Conservation (phyloP, 2,888 invertebrate species). For the Molanna angustata region DNA sequence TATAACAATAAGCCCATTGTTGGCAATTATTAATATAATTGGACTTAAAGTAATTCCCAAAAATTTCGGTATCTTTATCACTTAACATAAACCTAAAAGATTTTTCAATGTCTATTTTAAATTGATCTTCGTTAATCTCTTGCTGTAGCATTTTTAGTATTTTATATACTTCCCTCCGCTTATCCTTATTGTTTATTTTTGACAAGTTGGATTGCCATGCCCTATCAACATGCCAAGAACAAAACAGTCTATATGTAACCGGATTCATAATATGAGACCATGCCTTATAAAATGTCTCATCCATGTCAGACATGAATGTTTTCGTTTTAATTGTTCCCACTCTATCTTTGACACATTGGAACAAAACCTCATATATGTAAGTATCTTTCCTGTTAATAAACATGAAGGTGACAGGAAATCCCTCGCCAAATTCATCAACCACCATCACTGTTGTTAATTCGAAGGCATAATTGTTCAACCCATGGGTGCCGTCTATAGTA, state of each 20-base stretch:
- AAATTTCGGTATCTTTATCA: neutral
- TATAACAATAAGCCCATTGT: slow-evolving; percentile 4
- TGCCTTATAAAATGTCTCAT: slow-evolving; percentile 7
- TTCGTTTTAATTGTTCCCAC: neutral
- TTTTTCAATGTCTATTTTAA: neutral
- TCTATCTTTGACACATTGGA: neutral
- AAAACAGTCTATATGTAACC: neutral
- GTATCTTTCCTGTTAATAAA: slow-evolving; percentile 1
- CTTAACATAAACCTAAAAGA: neutral
- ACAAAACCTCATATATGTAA: neutral
- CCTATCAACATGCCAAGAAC: slow-evolving; percentile 4
- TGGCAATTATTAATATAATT: slow-evolving; percentile 1
- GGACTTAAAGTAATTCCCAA: slow-evolving; percentile 1
- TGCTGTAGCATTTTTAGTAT: slow-evolving; percentile 4
- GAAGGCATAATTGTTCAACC: slow-evolving; percentile 1
- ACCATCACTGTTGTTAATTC: slow-evolving; percentile 2
- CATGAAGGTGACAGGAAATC: slow-evolving; percentile 4
- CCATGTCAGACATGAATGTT: slow-evolving; percentile 4
- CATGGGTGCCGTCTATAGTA: slow-evolving; percentile 3
- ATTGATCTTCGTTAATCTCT: neutral
- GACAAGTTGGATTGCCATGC: slow-evolving; percentile 3
- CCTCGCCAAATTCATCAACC: slow-evolving; percentile 5
- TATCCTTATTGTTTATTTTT: slow-evolving; percentile 1
- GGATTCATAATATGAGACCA: slow-evolving; percentile 2
- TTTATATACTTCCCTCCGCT: slow-evolving; percentile 4